phyloP scores from a whole-genome alignment of 2,113 vertebrate genomes.

The Cheirogaleus medius region DNA sequence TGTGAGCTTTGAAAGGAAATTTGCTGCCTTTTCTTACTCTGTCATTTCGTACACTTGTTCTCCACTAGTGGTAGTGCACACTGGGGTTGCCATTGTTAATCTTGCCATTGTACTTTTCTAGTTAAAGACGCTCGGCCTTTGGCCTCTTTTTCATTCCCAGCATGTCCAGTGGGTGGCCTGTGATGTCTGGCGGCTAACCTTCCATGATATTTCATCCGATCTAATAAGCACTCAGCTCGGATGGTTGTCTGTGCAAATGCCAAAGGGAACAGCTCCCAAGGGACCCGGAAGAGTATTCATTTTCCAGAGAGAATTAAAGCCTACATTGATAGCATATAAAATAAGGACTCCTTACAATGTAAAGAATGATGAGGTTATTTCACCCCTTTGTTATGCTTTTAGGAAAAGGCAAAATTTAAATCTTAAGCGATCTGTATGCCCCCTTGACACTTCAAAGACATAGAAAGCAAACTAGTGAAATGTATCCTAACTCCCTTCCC shows the following conservation, averaged over 20 bases:
- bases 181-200: background rate
- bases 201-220: constrained; percentile 33
- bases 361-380: constrained; percentile 42
- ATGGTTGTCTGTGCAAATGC: background rate
- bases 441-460: constrained; percentile 17
- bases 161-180: background rate
- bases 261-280: background rate
- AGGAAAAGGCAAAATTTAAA: constrained; percentile 57
- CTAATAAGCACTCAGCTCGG: constrained; percentile 46
- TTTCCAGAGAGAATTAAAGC: background rate
- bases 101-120: constrained; percentile 28
- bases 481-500: background rate
- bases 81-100: background rate
- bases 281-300: accelerated
- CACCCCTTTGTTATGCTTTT: constrained; percentile 14
- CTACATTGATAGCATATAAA: constrained; percentile 52
- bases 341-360: constrained; percentile 48
- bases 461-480: constrained; percentile 8
- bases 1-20: constrained; percentile 23
- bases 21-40: background rate
- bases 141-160: background rate
- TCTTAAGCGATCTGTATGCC: background rate
- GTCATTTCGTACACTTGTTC: background rate
- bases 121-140: constrained; percentile 44
- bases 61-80: background rate